Base-by-base conservation (phyloP, 2,113 vertebrate genomes). In the Dendropsophus ebraccatus region DNA sequence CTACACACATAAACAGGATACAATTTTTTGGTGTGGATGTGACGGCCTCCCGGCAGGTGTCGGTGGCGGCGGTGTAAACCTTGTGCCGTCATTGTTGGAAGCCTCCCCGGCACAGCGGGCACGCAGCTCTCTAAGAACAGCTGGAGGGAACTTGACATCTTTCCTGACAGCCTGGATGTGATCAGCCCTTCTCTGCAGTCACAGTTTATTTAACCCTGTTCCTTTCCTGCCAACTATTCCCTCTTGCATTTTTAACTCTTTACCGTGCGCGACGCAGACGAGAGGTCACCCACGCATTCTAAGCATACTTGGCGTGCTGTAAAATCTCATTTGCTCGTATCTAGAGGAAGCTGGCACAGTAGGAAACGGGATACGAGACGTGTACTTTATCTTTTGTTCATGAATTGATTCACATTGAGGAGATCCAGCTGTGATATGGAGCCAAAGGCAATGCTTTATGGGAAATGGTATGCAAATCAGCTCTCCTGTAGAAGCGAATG, bases 81-180 rank as follows among this genome's bases (percentile, higher is more conserved):
- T 60, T 79, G 6, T 60, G 9, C 37, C 72, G 81, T 25, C 28
- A 82, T 35, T 23, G 7, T 11, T 52, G 67, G 32, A 72, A 37
- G 52, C 67, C 23, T 82, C 41, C 41, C 12, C 49, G 23, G 49
- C 47, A 73, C 52, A 19, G 50, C 50, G 54, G 52, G 21, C 50
- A 72, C 37, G 21, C 70, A 45, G 14, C 69, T 14, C 23, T 58
- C 10, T 23, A 58, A 54, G 23, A 83, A 83, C 82, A 83, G 82
- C 82, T 83, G 82, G 49, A 37, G 50, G 28, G 82, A 47, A 74
- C 67, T 73, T 72, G 65, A 54, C 47, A 35, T 83, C 62, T 83
- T 74, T 41, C 69, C 30, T 73, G 52, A 74, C 21, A 12, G 23
- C 6, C 49, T 25, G 56, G 82, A 74, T 85, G 84, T 41, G 69